These are phyloP conservation scores for Morus bassanus DNA, from an alignment of 2,797 vertebrate species.

Conservation along the genomic window DNA sequence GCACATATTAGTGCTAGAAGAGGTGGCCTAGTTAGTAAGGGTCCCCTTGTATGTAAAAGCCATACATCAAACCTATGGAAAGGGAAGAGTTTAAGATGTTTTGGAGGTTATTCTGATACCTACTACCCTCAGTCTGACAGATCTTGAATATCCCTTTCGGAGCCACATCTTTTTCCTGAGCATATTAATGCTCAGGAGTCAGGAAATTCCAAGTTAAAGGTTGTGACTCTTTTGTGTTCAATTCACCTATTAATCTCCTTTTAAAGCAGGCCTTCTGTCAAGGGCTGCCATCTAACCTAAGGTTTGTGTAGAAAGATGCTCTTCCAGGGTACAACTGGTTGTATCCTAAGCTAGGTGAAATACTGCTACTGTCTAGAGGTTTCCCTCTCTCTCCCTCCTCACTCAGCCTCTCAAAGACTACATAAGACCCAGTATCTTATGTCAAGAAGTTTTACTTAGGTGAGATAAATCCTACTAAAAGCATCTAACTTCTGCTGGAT, in stretches of 20 bases:
- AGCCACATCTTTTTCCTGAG: not conserved
- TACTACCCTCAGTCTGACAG: not conserved
- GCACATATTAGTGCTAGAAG: not conserved
- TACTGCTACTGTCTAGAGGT: not conserved
- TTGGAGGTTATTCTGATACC: not conserved
- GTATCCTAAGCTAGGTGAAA: not conserved
- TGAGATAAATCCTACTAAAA: not conserved
- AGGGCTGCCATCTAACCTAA: not conserved
- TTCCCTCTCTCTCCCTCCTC: not conserved
- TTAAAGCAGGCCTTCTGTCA: not conserved
- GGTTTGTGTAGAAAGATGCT: not conserved
- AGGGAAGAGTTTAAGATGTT: not conserved
- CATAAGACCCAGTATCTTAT: not conserved
- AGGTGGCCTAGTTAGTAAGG: not conserved
- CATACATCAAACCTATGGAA: not conserved
- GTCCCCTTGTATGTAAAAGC: not conserved
- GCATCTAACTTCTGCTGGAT: not conserved
- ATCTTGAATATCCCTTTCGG: accelerated
- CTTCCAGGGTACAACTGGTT: not conserved
- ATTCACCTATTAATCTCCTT: not conserved
- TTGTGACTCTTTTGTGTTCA: not conserved
- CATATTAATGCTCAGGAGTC: not conserved
- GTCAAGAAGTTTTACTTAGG: not conserved
- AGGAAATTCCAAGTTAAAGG: not conserved
- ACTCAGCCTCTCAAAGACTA: not conserved